These are phyloP conservation scores for Agraylea sexmaculata DNA, from an alignment of 1,140 invertebrate species.

Conservation along the genomic window DNA sequence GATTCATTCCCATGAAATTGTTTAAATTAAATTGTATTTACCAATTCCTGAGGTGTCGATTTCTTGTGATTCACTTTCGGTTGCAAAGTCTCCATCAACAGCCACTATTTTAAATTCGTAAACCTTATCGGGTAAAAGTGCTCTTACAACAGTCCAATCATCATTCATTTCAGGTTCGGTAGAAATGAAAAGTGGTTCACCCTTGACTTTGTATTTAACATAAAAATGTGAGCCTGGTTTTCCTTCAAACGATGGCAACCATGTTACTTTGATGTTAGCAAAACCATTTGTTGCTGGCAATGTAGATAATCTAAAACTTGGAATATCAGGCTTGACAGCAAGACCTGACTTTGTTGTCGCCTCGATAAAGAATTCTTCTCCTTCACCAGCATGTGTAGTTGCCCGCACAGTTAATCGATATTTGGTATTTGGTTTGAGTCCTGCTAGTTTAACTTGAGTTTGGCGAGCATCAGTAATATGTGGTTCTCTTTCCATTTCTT, in stretches of 20 bases:
- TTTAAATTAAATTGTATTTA: constrained; percentile 18
- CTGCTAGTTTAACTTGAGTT: constrained; percentile 73
- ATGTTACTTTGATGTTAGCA: constrained; percentile 66
- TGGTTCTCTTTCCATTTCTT: constrained; percentile 58
- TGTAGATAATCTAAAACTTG: constrained; percentile 60
- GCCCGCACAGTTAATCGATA: constrained; percentile 79
- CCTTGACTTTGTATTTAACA: constrained; percentile 62
- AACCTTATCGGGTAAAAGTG: constrained; percentile 69
- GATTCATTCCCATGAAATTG: too few species aligned
- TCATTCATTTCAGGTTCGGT: constrained; percentile 57
- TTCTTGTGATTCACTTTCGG: constrained; percentile 59
- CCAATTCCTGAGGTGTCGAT: constrained; percentile 62
- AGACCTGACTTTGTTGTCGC: constrained; percentile 51
- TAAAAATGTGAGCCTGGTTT: constrained; percentile 77
- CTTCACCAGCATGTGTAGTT: constrained; percentile 72
- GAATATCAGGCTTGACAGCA: constrained; percentile 56
- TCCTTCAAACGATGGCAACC: constrained; percentile 63
- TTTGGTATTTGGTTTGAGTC: constrained; percentile 71
- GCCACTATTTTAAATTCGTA: constrained; percentile 87
- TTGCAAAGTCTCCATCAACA: constrained; percentile 73
- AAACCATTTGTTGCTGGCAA: constrained; percentile 59
- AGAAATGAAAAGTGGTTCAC: constrained; percentile 51
- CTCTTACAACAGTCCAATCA: constrained; percentile 63
- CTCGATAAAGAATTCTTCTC: constrained; percentile 74
- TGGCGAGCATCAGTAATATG: constrained; percentile 63